A percentile compares a stretch with the other conserved stretches of the same genome.
These are phyloP conservation scores for Micronisus gabar DNA, from an alignment of 2,113 vertebrate species.

Conservation along the genomic window DNA sequence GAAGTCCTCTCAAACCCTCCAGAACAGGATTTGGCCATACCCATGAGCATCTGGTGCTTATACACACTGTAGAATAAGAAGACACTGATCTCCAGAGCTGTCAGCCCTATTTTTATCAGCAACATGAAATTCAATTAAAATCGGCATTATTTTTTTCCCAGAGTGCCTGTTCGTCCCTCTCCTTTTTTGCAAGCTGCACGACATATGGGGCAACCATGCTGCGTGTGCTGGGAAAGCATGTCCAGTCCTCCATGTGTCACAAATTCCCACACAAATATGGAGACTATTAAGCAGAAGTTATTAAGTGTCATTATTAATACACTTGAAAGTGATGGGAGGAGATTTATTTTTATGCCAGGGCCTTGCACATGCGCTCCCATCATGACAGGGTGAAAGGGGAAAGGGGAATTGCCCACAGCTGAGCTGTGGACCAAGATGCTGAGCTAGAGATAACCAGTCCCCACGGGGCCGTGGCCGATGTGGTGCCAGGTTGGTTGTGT, in stretches of 20 bases:
- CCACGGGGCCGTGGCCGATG: fast-evolving
- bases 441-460: not conserved
- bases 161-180: not conserved
- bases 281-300: conserved; percentile 39
- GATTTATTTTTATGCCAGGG: conserved; percentile 59
- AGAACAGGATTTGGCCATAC: not conserved
- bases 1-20: not conserved
- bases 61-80: not conserved
- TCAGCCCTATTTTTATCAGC: not conserved
- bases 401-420: not conserved
- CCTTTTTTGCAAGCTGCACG: not conserved
- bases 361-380: not conserved
- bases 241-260: conserved; percentile 40
- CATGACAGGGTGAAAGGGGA: not conserved
- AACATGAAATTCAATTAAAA: not conserved
- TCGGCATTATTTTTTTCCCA: not conserved
- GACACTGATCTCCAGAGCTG: not conserved
- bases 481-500: not conserved
- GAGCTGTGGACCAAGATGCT: not conserved
- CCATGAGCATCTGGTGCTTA: not conserved
- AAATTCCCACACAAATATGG: conserved; percentile 60
- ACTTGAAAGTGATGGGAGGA: conserved; percentile 18
- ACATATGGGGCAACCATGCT: conserved; percentile 19
- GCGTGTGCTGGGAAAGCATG: not conserved
- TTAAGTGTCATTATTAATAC: conserved; percentile 61